These are phyloP conservation scores for Hippoglossus hippoglossus DNA, from an alignment of 2,797 vertebrate species.

Conservation along the genomic window DNA sequence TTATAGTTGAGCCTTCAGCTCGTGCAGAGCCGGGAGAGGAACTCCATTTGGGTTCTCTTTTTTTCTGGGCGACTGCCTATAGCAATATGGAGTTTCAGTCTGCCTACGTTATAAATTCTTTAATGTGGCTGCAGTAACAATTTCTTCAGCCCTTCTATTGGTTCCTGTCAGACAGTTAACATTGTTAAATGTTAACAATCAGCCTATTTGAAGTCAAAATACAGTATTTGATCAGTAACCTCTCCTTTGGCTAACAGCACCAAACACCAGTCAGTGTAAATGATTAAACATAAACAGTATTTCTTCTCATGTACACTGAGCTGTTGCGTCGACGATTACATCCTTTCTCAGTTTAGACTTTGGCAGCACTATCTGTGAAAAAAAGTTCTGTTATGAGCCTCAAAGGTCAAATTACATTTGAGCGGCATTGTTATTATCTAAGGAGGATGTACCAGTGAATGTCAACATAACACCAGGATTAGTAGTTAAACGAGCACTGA, in stretches of 20 bases:
- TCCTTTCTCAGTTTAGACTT: constrained; percentile 57
- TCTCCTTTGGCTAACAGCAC: neutral
- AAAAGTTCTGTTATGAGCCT: constrained; percentile 40
- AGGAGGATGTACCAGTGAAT: constrained; percentile 39
- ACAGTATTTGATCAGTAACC: constrained; percentile 17
- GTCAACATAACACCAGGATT: constrained; percentile 31
- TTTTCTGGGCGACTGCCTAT: constrained; percentile 61
- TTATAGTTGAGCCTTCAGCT: constrained; percentile 59
- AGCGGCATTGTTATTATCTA: constrained; percentile 22
- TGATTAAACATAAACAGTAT: constrained; percentile 2
- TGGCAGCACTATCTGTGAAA: constrained; percentile 19
- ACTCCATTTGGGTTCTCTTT: constrained; percentile 55
- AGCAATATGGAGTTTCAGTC: constrained; percentile 59
- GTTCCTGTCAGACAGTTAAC: constrained; percentile 41
- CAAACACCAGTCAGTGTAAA: constrained; percentile 18
- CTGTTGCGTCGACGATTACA: constrained; percentile 40
- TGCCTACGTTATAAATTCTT: constrained; percentile 40
- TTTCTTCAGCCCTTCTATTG: constrained; percentile 55
- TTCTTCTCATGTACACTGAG: neutral
- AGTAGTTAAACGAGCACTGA: constrained; percentile 11
- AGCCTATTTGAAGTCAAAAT: constrained; percentile 4
- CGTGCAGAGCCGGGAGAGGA: constrained; percentile 55
- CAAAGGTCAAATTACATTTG: constrained; percentile 59
- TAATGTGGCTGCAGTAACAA: constrained; percentile 44
- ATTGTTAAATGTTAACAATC: constrained; percentile 32